Base-by-base conservation (phyloP, 2,888 invertebrate genomes). In the Ernsta delagoae region DNA sequence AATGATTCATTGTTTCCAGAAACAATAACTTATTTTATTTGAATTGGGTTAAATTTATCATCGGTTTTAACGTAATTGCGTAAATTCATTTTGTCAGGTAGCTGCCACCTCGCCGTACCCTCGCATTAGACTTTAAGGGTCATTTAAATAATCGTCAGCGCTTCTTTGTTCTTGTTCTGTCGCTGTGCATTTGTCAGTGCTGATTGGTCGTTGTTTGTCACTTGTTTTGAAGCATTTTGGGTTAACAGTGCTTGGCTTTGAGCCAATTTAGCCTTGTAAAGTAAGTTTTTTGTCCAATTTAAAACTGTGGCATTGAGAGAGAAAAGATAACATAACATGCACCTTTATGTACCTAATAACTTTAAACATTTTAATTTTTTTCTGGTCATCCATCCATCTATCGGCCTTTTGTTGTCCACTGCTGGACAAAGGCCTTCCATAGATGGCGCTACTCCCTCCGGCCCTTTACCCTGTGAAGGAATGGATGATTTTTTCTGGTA, bases 101-200 rank as follows among this genome's bases (percentile, higher is more conserved):
- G 80, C 78, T 77, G 65, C 50, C 5, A 50, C 50, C 24, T 50
- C 16, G 16, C 50, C 50, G 24, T 53, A 24, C 53, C 73, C 75
- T 74, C 75, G 75, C 75, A 75, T 81, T 80, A 11, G 53, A 78
- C 79, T 79, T 72, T 77, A 73, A 82, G 83, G 82, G 80, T 78
- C 80, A 82, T 82, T 85, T 87, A 87, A 87, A 88, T 88, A 85
- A 87, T 85, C 83, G 83, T 79, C 79, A 76, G 77, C 75, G 74
- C 72, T 74, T 73, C 75, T 81, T 78, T 75, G 76, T 78, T 74
- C 70, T 65, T 71, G 65, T 73, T 72, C 36, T 74, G 70, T 64
- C 73, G 43, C n/a, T 50, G 50, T 62, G 50, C 62, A 62, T 62
- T 62, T 62, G 62, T 62, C 53, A 62, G 53, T 12, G 61, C n/a